phyloP scores from a whole-genome alignment of 2,113 vertebrate genomes.

The Hydrolagus affinis region DNA sequence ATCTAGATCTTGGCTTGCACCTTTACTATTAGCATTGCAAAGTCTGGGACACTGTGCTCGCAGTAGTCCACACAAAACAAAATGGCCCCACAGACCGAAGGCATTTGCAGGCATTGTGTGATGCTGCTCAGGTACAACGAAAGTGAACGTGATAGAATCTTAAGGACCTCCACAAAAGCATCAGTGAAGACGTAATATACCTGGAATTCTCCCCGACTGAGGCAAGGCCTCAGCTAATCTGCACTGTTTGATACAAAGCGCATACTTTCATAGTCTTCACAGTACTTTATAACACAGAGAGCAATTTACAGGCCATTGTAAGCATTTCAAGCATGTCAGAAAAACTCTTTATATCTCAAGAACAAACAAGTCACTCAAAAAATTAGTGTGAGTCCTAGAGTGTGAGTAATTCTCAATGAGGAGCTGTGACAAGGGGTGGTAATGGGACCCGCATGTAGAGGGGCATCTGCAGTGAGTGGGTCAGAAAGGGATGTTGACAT shows the following conservation, averaged over 20 bases:
- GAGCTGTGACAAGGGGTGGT: background rate
- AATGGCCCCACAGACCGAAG: background rate
- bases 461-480: no score
- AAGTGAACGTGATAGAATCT: background rate
- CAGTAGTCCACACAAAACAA: background rate
- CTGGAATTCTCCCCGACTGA: background rate
- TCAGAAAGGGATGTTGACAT: no score
- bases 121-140: background rate
- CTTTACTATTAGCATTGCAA: no score
- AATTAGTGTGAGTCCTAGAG: background rate
- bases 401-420: background rate
- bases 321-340: background rate
- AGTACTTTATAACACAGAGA: background rate
- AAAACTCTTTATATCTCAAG: background rate
- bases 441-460: no score
- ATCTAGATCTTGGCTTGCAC: no score
- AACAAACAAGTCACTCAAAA: slow-evolving; percentile 5
- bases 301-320: slow-evolving; percentile 11
- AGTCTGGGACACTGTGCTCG: no score
- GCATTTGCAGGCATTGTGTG: background rate
- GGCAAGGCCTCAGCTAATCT: background rate
- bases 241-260: background rate
- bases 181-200: background rate
- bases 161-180: background rate
- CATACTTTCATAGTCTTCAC: background rate